Base-by-base conservation (phyloP, 2,888 invertebrate genomes). In the Ormyrus pomaceus region DNA sequence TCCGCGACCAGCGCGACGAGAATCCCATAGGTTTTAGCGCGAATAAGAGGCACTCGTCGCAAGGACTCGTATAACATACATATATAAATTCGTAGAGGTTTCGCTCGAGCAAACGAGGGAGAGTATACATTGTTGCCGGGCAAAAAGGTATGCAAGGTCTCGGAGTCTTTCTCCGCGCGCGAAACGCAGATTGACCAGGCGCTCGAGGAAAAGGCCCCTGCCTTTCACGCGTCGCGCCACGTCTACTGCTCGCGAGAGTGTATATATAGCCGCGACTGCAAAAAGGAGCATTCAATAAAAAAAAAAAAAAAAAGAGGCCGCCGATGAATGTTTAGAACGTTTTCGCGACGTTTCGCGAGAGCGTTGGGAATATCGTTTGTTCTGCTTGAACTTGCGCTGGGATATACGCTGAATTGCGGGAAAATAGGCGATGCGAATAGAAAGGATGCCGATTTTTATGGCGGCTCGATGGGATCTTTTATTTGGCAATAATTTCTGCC, bases 101-200 rank as follows among this genome's bases (percentile, higher is more conserved):
- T 34, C 34, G 4, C 34, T 34, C 34, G 8, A 66, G 55, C 10
- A 19, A 7, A 45, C 19, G 55, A 6, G 10, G 7, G 55, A 46
- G 61, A 9, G 69, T 46, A 51, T 51, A 59, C 72, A 81, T 81
- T 81, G 81, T 81, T 77, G 59, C 13, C 11, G 59, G 61, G 61
- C 13, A 55, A 70, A 68, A 56, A 77, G 77, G 73, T 70, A 77
- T 77, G 74, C 81, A 81, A 81, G 81, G 81, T 78, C 78, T 78
- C 59, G 50, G 34, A 34, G 11, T 77, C 56, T 62, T 51, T 80
- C 64, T 61, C 64, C 55, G 53, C 19, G 51, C 55, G 68, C 68
- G 56, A 73, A 79, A 65, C 53, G 65, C 48, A 50, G 62, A 76
- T n/a, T 74, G 77, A 55, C 77, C 69, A 59, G n/a, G 65, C 53